A percentile compares a stretch with the other conserved stretches of the same genome.
These are phyloP conservation scores for Agonopterix arenella DNA, from an alignment of 2,888 invertebrate genomes.

Conservation along the genomic window DNA sequence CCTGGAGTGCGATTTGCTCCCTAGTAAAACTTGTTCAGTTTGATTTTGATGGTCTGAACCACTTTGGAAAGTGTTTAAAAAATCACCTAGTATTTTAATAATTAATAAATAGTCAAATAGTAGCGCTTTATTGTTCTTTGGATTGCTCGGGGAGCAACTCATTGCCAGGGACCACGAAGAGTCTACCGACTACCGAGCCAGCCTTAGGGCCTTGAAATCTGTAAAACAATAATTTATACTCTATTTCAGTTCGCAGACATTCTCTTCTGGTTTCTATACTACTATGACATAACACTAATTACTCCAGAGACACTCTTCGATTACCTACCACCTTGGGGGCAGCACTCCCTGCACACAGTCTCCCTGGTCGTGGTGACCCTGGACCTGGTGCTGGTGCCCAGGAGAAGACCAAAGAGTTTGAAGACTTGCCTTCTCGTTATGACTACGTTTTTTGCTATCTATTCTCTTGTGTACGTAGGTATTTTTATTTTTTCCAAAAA, in stretches of 20 bases:
- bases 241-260: slow-evolving; percentile 32
- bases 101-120: too few species aligned
- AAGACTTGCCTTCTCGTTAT: slow-evolving; percentile 19
- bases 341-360: slow-evolving; percentile 39
- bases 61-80: too few species aligned
- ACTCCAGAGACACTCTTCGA: slow-evolving; percentile 27
- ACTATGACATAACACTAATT: slow-evolving; percentile 19
- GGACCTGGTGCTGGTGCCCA: slow-evolving; percentile 34
- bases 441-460: slow-evolving; percentile 20
- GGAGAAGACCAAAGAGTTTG: slow-evolving; percentile 26
- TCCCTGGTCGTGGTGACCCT: slow-evolving; percentile 25
- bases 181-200: too few species aligned
- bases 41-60: too few species aligned
- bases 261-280: slow-evolving; percentile 35
- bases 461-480: slow-evolving; percentile 28
- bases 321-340: slow-evolving; percentile 35
- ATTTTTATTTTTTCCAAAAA: slow-evolving; percentile 2
- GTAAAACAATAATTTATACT: background rate
- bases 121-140: too few species aligned
- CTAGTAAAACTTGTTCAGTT: too few species aligned
- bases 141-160: too few species aligned
- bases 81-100: too few species aligned
- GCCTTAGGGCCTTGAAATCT: too few species aligned
- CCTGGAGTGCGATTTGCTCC: too few species aligned
- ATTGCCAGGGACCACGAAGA: too few species aligned